Conservation (phyloP, 1,140 invertebrate genomes). For the Carposina sasakii region DNA sequence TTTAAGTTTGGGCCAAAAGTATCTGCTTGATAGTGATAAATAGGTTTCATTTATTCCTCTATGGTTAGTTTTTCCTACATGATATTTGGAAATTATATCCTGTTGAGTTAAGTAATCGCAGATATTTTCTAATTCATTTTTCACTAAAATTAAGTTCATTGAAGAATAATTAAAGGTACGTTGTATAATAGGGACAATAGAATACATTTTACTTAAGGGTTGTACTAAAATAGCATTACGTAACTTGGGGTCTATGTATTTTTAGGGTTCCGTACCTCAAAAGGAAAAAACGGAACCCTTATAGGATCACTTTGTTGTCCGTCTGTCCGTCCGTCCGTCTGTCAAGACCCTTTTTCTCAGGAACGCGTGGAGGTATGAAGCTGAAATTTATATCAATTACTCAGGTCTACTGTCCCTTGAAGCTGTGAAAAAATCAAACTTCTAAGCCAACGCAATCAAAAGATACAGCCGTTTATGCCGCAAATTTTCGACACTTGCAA, state of each 20-base stretch:
- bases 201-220: background rate
- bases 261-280: no score
- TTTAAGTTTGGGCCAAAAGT: conserved; percentile 1
- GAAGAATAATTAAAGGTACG: background rate
- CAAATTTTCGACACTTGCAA: no score
- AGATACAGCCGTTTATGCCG: no score
- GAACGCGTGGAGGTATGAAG: no score
- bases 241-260: background rate
- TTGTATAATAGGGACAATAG: conserved; percentile 3
- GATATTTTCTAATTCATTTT: background rate
- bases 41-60: background rate
- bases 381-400: no score
- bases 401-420: no score
- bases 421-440: no score
- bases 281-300: no score
- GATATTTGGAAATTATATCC: background rate
- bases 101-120: background rate
- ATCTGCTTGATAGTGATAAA: background rate
- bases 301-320: no score
- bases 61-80: conserved; percentile 1
- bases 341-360: no score
- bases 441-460: no score
- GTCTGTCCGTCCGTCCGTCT: no score
- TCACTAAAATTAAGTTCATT: background rate
- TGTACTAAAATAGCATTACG: background rate